These are phyloP conservation scores for Formicarius rufipectus DNA, from an alignment of 2,113 vertebrate species.

Conservation along the genomic window DNA sequence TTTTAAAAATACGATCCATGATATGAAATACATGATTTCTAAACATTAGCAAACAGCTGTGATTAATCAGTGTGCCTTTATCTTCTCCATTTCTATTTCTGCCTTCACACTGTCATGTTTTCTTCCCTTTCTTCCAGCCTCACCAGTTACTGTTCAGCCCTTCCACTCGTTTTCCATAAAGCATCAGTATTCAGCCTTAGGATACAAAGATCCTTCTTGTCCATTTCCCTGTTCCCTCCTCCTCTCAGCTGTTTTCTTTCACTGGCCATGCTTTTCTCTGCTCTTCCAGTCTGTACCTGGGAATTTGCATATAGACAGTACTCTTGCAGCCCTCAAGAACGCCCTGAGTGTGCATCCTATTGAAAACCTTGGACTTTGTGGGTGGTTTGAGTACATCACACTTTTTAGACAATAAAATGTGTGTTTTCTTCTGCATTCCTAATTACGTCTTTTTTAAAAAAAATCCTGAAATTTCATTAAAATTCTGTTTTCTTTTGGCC, in stretches of 20 bases:
- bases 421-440: neutral
- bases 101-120: neutral
- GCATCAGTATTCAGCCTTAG: neutral
- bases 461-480: constrained; percentile 39
- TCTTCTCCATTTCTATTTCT: neutral
- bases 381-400: neutral
- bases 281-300: neutral
- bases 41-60: neutral
- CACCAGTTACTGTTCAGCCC: neutral
- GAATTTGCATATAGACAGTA: neutral
- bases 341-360: neutral
- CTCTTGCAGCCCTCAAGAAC: neutral
- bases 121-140: neutral
- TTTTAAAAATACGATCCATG: neutral
- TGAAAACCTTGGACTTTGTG: neutral
- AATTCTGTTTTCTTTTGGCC: constrained; percentile 19
- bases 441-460: constrained; percentile 17
- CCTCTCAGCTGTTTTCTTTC: neutral
- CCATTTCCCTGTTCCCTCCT: neutral
- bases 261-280: neutral
- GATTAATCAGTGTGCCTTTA: neutral
- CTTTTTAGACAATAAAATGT: neutral
- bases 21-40: neutral
- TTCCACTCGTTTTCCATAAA: neutral
- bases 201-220: neutral